These are phyloP conservation scores for Sanderia malayensis DNA, from an alignment of 30 jellyfish, hydroid and myxozoan genomes.

Conservation along the genomic window DNA sequence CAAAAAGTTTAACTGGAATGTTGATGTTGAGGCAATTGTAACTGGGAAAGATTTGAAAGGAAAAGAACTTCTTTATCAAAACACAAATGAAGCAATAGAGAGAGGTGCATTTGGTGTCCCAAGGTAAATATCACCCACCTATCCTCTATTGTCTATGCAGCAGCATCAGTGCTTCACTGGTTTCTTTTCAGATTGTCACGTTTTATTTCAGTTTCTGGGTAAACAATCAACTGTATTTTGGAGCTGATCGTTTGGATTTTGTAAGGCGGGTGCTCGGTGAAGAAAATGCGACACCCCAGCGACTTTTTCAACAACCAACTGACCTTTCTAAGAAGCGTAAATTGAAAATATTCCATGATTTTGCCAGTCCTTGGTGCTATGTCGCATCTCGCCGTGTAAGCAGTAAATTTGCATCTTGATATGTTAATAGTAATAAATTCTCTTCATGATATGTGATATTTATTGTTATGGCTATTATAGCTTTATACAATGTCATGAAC, in stretches of 20 bases:
- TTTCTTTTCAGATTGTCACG: no score
- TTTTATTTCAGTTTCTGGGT: conserved; percentile 81
- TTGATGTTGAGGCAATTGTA: conserved; percentile 59
- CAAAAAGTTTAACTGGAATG: conserved; percentile 43
- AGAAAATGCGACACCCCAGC: conserved; percentile 58
- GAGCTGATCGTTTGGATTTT: conserved; percentile 83
- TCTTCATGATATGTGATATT: no score
- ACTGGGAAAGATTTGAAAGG: conserved; percentile 59
- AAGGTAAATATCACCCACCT: conserved; percentile 61
- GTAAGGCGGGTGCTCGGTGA: conserved; percentile 72
- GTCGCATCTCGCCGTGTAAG: conserved; percentile 62
- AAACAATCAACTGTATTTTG: conserved; percentile 75
- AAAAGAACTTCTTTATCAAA: conserved; percentile 46
- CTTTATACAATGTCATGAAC: no score
- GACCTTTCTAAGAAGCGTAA: conserved; percentile 40
- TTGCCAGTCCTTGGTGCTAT: conserved; percentile 94
- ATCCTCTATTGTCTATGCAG: no score
- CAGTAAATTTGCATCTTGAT: no score
- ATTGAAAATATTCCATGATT: conserved; percentile 73
- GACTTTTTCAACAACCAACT: conserved; percentile 40
- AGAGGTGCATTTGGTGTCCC: conserved; percentile 98
- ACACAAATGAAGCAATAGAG: conserved; percentile 82
- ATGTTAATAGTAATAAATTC: no score
- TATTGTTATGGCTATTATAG: no score
- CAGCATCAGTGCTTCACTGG: no score